These are phyloP conservation scores for Dromiciops gliroides DNA, from an alignment of 2,113 vertebrate species.

Conservation along the genomic window DNA sequence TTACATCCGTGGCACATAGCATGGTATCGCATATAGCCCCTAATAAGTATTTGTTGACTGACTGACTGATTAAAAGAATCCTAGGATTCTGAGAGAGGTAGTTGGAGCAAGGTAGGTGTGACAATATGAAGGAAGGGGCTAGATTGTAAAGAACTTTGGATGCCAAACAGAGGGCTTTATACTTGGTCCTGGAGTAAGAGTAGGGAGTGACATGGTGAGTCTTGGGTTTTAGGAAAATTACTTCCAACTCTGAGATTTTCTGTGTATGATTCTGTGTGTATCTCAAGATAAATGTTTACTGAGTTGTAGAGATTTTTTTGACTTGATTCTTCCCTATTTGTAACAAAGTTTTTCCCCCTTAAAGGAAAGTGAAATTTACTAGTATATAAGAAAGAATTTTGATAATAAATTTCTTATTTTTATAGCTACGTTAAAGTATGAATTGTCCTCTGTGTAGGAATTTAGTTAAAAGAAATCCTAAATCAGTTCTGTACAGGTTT, in stretches of 20 bases:
- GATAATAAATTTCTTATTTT: slow-evolving; percentile 25
- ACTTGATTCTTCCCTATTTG: background rate
- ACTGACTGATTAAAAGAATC: background rate
- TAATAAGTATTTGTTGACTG: background rate
- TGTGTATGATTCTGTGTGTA: background rate
- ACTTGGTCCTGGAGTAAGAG: background rate
- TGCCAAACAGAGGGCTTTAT: background rate
- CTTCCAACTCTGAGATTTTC: background rate
- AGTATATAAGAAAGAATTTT: slow-evolving; percentile 35
- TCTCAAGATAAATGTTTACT: slow-evolving; percentile 31
- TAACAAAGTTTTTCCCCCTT: background rate
- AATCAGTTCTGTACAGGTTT: background rate
- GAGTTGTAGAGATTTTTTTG: slow-evolving; percentile 43
- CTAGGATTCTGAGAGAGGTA: background rate
- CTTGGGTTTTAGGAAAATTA: no score
- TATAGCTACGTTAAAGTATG: background rate
- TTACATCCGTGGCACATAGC: no score
- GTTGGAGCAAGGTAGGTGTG: background rate
- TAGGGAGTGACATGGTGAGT: background rate
- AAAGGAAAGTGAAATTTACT: slow-evolving; percentile 55
- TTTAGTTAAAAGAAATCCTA: slow-evolving; percentile 35
- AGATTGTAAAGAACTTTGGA: background rate
- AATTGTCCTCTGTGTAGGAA: slow-evolving; percentile 12
- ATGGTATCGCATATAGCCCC: background rate
- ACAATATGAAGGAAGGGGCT: background rate